Conservation (phyloP, 2,113 vertebrate genomes). For the Capreolus pygargus region DNA sequence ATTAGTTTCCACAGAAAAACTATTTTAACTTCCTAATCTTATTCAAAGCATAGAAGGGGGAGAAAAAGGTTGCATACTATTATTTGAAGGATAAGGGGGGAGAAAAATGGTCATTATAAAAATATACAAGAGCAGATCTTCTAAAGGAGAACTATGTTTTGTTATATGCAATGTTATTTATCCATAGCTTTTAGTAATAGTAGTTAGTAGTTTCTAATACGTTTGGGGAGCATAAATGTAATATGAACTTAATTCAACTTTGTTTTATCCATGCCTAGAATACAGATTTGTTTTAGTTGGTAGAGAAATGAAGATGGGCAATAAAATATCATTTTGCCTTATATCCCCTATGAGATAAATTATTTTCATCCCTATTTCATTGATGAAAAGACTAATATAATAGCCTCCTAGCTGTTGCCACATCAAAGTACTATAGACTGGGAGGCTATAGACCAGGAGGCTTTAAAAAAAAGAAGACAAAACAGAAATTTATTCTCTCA, state of each 20-base stretch:
- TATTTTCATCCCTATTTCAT: background rate
- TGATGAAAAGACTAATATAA: background rate
- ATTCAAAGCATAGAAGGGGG: background rate
- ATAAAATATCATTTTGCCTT: background rate
- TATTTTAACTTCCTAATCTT: constrained; percentile 10
- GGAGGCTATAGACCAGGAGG: too few species aligned
- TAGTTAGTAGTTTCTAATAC: background rate
- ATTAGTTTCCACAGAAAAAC: constrained; percentile 22
- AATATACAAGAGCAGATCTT: background rate
- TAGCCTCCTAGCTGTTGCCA: background rate
- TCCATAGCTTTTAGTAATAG: background rate
- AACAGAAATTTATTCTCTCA: background rate
- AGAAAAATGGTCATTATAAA: background rate
- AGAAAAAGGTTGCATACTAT: background rate
- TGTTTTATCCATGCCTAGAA: background rate
- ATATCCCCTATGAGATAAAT: background rate
- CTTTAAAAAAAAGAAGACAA: background rate
- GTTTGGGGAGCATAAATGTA: background rate
- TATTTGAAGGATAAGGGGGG: background rate
- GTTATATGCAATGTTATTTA: background rate
- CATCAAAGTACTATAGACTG: background rate
- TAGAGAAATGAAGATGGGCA: background rate
- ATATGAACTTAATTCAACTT: background rate
- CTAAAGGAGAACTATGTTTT: background rate
- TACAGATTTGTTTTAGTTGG: background rate